Evolutionary conservation across 2,797 vertebrate species (phyloP).

Genomic region (Ceryle rudis): DNA sequence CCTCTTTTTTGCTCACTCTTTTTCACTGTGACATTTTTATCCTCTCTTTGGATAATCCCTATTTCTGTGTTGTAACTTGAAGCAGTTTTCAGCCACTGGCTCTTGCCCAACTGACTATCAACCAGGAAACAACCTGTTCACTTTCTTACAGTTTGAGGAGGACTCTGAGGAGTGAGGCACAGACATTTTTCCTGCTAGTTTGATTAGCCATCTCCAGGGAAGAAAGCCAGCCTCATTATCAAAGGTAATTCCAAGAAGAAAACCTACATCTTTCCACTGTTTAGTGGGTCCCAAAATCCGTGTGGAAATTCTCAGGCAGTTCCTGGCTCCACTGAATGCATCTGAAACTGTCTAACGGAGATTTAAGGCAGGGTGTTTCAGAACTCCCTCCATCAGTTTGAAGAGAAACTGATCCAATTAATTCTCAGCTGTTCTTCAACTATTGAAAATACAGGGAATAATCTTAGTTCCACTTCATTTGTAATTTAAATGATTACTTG

Average conservation of each 20-base stretch:
- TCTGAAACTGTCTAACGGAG: constrained; percentile 38
- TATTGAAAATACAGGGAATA: constrained; percentile 28
- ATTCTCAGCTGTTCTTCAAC: constrained; percentile 28
- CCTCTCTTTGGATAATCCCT: neutral
- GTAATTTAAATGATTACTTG: constrained; percentile 63
- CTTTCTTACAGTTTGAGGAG: neutral
- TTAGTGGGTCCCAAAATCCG: constrained; percentile 25
- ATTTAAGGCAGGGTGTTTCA: constrained; percentile 43
- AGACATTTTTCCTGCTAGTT: constrained; percentile 21
- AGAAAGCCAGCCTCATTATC: constrained; percentile 28
- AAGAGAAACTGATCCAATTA: constrained; percentile 40
- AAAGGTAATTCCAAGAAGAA: constrained; percentile 43
- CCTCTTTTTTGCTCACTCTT: neutral
- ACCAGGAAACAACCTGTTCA: neutral
- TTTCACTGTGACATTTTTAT: neutral
- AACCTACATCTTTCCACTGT: constrained; percentile 1
- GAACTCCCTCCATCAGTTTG: neutral
- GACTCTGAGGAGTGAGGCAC: neutral
- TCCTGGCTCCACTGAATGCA: neutral
- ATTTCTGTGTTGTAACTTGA: fast-evolving
- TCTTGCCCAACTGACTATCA: neutral
- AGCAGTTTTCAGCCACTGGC: neutral
- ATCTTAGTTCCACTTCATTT: constrained; percentile 46
- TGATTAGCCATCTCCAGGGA: constrained; percentile 16
- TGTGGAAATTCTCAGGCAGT: constrained; percentile 30